Evolutionary conservation across 2,113 vertebrate species (phyloP).

Genomic region (Chascanopsetta lugubris): DNA sequence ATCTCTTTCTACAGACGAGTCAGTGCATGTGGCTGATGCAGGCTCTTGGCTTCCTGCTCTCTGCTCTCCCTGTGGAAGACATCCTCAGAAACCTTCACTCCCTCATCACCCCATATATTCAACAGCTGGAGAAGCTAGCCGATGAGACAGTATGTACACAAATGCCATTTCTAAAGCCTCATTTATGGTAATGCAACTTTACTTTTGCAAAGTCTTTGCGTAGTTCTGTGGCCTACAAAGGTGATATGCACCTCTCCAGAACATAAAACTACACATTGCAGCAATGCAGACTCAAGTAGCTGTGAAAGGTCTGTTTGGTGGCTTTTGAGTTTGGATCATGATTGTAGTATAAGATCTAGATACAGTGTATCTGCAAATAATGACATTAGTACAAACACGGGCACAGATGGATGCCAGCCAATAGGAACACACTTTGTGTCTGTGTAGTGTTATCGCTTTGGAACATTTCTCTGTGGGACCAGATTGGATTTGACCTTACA

Average conservation of each 20-base stretch:
- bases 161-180: no score
- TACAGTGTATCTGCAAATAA: no score
- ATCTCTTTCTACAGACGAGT: conserved; percentile 86
- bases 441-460: conserved; percentile 68
- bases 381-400: conserved; percentile 10
- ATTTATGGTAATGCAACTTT: no score
- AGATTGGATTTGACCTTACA: conserved; percentile 77
- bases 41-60: conserved; percentile 96
- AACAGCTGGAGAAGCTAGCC: conserved; percentile 97
- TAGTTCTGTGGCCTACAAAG: no score
- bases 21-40: conserved; percentile 99
- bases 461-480: conserved; percentile 81
- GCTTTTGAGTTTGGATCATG: no score
- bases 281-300: no score
- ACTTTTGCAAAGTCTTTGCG: no score
- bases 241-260: no score
- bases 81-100: conserved; percentile 97
- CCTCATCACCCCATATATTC: conserved; percentile 97
- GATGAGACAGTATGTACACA: conserved; percentile 87
- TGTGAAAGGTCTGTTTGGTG: no score
- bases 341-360: no score
- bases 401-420: conserved; percentile 64
- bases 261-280: no score
- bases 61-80: conserved; percentile 95
- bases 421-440: conserved; percentile 65